Conservation (phyloP, 2,888 invertebrate species). For the Drosophila peninsularis region DNA sequence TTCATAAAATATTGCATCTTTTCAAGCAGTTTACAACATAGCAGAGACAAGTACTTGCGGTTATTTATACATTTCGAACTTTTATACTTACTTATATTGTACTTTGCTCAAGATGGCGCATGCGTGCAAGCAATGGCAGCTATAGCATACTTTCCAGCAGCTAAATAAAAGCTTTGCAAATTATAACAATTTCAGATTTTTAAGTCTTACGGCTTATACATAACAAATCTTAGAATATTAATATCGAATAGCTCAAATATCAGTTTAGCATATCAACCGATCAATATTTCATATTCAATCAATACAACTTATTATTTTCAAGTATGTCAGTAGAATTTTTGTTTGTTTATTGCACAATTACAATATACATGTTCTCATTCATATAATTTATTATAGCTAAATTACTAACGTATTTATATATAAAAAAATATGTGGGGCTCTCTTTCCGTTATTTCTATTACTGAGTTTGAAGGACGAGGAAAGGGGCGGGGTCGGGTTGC, state of each 20-base stretch:
- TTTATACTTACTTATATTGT: too few species aligned
- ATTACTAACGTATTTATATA: constrained; percentile 56
- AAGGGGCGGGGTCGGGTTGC: constrained; percentile 24
- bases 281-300: not conserved
- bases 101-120: not conserved
- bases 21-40: too few species aligned
- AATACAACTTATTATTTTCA: constrained; percentile 19
- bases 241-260: not conserved
- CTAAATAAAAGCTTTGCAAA: not conserved
- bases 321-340: constrained; percentile 65
- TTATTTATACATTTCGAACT: too few species aligned
- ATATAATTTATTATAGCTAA: constrained; percentile 77
- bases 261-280: not conserved
- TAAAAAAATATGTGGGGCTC: constrained; percentile 54
- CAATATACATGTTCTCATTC: constrained; percentile 81
- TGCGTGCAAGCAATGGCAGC: rapidly evolving
- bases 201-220: too few species aligned
- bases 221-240: not conserved
- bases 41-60: too few species aligned
- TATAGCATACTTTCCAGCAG: constrained; percentile 10
- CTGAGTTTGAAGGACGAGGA: constrained; percentile 35
- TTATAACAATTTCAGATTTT: too few species aligned
- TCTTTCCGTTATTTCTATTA: constrained; percentile 55
- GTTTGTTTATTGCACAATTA: constrained; percentile 82
- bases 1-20: constrained; percentile 15